phyloP scores from a whole-genome alignment of 1,140 invertebrate species.

The Calliphora vicina region DNA sequence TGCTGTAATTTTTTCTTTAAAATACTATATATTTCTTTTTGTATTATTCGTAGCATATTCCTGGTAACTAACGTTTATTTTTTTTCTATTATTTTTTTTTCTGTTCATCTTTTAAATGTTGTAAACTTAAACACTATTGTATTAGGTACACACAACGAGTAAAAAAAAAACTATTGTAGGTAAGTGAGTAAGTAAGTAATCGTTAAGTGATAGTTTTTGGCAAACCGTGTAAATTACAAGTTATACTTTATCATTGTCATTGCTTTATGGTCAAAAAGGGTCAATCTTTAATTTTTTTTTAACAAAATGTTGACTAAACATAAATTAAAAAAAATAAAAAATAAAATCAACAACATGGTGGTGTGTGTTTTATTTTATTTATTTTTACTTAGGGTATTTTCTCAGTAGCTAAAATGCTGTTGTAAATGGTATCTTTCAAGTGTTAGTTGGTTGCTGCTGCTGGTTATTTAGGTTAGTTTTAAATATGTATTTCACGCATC shows the following conservation, averaged over 20 bases:
- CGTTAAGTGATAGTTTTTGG: conserved; percentile 3
- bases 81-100: background rate
- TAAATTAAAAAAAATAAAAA: background rate
- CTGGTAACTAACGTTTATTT: background rate
- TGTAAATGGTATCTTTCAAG: background rate
- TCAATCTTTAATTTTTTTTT: background rate
- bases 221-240: conserved; percentile 27
- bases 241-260: conserved; percentile 32
- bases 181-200: background rate
- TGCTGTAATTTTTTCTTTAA: conserved; percentile 4
- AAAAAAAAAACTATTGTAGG: background rate
- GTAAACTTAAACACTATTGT: background rate
- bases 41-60: background rate
- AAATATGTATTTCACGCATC: conserved; percentile 16
- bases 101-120: background rate
- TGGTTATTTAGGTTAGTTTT: background rate
- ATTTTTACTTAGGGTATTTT: background rate
- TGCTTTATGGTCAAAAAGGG: conserved; percentile 31
- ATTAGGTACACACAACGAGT: background rate
- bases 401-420: background rate
- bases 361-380: background rate
- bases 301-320: conserved; percentile 20
- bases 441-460: background rate
- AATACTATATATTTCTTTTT: background rate
- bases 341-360: background rate